Conservation (phyloP, 2,797 vertebrate genomes). For the Tympanoctomys barrerae region DNA sequence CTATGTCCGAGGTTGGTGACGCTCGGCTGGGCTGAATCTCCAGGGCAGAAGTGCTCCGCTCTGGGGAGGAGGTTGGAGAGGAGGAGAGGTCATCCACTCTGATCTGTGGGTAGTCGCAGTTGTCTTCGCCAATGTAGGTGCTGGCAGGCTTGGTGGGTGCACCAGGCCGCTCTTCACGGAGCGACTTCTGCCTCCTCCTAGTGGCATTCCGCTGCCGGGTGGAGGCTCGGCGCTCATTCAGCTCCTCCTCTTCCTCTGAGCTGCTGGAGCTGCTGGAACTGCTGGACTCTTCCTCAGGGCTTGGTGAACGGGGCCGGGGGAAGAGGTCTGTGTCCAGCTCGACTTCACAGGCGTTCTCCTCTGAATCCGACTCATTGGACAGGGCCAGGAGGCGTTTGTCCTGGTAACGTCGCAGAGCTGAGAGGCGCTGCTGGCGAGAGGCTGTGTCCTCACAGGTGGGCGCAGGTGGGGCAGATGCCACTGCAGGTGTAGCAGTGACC, state of each 20-base stretch:
- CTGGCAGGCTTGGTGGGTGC: slow-evolving; percentile 83
- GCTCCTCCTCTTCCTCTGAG: slow-evolving; percentile 93
- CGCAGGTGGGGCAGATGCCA: slow-evolving; percentile 86
- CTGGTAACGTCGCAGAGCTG: slow-evolving; percentile 90
- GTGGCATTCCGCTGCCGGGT: slow-evolving; percentile 94
- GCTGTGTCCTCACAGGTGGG: slow-evolving; percentile 88
- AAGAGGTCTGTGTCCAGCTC: slow-evolving; percentile 96
- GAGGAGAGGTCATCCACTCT: slow-evolving; percentile 93
- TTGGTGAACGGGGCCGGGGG: slow-evolving; percentile 95
- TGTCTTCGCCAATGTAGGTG: slow-evolving; percentile 93
- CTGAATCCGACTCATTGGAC: slow-evolving; percentile 96
- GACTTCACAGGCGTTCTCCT: slow-evolving; percentile 94
- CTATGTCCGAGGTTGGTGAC: slow-evolving; percentile 88
- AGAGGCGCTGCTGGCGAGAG: slow-evolving; percentile 90
- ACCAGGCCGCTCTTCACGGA: slow-evolving; percentile 91
- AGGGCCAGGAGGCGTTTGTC: slow-evolving; percentile 94
- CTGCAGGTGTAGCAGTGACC: slow-evolving; percentile 70
- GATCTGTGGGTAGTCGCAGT: slow-evolving; percentile 96
- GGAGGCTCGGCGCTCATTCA: slow-evolving; percentile 90
- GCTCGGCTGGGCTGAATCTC: slow-evolving; percentile 86
- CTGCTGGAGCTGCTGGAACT: slow-evolving; percentile 94
- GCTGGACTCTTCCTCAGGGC: slow-evolving; percentile 95
- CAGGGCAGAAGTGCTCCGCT: slow-evolving; percentile 85
- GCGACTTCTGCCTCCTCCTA: slow-evolving; percentile 90
- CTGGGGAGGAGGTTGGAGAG: slow-evolving; percentile 87